Conservation (phyloP, 2,797 vertebrate species). For the Apogon talboti region DNA sequence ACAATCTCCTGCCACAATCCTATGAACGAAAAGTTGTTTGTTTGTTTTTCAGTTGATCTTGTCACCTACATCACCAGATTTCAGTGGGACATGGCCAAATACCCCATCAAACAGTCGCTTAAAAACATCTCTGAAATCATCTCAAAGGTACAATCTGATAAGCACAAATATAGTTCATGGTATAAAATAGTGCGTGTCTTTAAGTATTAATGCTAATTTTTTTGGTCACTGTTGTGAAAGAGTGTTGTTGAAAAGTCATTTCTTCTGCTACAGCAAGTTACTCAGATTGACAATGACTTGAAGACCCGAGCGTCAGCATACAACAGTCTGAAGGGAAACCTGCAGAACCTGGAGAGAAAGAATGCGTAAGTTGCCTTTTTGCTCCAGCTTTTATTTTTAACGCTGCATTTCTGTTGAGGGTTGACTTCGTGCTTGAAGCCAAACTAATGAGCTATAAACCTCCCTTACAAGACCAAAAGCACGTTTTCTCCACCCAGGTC, state of each 20-base stretch:
- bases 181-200: neutral
- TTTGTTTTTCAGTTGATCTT: conserved; percentile 89
- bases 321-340: conserved; percentile 97
- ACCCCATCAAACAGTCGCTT: conserved; percentile 97
- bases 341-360: conserved; percentile 97
- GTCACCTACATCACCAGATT: conserved; percentile 97
- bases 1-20: too few relatives aligned
- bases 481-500: neutral
- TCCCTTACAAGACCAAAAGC: neutral
- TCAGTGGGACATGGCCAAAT: conserved; percentile 99
- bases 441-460: neutral
- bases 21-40: conserved; percentile 4
- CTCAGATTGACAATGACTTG: conserved; percentile 97
- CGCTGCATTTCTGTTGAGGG: neutral
- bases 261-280: conserved; percentile 87
- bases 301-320: conserved; percentile 96
- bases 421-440: too few relatives aligned
- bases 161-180: neutral
- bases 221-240: neutral
- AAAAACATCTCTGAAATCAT: conserved; percentile 99
- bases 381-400: neutral
- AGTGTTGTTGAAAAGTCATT: too few relatives aligned
- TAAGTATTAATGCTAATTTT: conserved; percentile 2
- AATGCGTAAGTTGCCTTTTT: conserved; percentile 90
- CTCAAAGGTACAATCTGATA: conserved; percentile 84